Base-by-base conservation (phyloP, 2,113 vertebrate genomes). In the Campylomormyrus numenius region DNA sequence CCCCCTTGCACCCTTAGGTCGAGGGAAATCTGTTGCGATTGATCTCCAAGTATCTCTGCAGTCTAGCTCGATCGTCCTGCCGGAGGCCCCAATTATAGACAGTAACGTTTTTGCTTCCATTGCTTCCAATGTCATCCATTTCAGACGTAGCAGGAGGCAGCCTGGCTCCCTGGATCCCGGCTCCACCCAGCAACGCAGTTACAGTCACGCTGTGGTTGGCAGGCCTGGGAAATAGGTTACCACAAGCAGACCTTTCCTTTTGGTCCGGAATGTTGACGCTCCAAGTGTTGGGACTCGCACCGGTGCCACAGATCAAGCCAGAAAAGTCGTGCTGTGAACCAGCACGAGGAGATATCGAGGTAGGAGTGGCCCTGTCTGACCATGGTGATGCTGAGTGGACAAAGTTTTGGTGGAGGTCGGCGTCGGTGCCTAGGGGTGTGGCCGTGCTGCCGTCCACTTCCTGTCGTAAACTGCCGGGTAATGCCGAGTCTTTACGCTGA, bases 351-450 rank as follows among this genome's bases (percentile, higher is more conserved):
- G 95, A 89, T 11, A 87, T 91, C 88, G n/a, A 50, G 49, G n/a
- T 31, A 8, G 10, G 24, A 3, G 85, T 21, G 13, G 50, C 19
- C 48, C 31, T 13, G 13, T 31, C 49, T 21, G 50, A 1, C 85
- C 50, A 39, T 53, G 45, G 86, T 1, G 70, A 87, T 87, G 85
- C 50, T 4, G 95, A 93, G 91, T 94, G 92, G 90, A 96, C 92
- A 77, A 97, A 96, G 62, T 95, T 96, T 91, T 97, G 96, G 90
- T 96, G 94, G 89, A 96, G 95, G 90, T 96, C 94, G 56, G 96
- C 93, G 39, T 90, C 95, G 2, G 97, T 95, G 15, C 94, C 93
- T 88, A 85, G 96, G 90, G 92, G 93, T n/a, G 91, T 90, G 90
- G 90, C 92, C 2, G 93, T 94, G 91, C 95, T 89, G 48, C 42